Evolutionary conservation across 2,888 invertebrate genomes (phyloP).

Genomic region (Automeris io): DNA sequence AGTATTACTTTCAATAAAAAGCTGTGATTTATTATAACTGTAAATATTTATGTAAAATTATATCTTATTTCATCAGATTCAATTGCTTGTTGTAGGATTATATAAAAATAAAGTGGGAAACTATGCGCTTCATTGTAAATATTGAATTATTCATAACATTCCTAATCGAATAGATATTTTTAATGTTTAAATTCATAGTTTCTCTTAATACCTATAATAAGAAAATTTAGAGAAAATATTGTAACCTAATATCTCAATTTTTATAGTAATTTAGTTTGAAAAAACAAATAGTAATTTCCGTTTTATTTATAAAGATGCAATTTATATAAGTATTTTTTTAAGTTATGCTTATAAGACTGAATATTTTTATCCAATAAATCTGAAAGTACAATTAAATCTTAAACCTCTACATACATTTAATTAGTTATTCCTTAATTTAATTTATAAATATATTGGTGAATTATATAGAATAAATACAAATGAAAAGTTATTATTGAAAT

Average conservation of each 20-base stretch:
- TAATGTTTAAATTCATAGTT: constrained; percentile 6
- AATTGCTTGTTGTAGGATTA: constrained; percentile 5
- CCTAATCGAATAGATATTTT: constrained; percentile 9
- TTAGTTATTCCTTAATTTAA: too few relatives aligned
- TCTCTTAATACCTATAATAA: not conserved
- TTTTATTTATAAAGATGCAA: too few relatives aligned
- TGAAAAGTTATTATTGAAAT: too few relatives aligned
- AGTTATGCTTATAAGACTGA: too few relatives aligned
- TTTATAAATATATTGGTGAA: too few relatives aligned
- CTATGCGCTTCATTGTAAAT: constrained; percentile 48
- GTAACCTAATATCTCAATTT: not conserved
- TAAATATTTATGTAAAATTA: constrained; percentile 38
- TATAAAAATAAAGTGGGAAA: constrained; percentile 31
- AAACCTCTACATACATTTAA: too few relatives aligned
- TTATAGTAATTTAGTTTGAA: too few relatives aligned
- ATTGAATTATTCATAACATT: constrained; percentile 15
- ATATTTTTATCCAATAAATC: too few relatives aligned
- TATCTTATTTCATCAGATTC: constrained; percentile 19
- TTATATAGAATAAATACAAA: too few relatives aligned
- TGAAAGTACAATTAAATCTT: too few relatives aligned
- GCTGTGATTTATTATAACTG: constrained; percentile 69
- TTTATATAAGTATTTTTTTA: too few relatives aligned
- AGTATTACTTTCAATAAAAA: constrained; percentile 50
- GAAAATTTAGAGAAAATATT: not conserved
- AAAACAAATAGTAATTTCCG: too few relatives aligned